These are phyloP conservation scores for Brienomyrus longianalis DNA, from an alignment of 2,113 vertebrate genomes.

Conservation along the genomic window DNA sequence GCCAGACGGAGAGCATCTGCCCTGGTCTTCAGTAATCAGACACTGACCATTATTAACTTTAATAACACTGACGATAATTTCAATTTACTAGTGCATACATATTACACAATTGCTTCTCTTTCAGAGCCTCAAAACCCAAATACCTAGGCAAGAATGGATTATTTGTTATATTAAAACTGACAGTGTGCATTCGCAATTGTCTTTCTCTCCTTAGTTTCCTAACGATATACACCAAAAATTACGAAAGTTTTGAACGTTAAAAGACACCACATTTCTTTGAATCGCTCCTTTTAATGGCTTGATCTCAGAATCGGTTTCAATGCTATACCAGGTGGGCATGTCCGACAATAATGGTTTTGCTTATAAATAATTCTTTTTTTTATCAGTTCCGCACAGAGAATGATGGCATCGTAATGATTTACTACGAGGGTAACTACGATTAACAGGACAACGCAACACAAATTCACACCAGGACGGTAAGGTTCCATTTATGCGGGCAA, in stretches of 20 bases:
- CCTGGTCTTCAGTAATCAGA: background rate
- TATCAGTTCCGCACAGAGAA: background rate
- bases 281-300: background rate
- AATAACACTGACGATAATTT: background rate
- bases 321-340: background rate
- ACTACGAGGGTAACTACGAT: background rate
- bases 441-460: background rate
- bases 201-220: background rate
- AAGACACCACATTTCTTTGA: background rate
- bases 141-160: background rate
- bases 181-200: background rate
- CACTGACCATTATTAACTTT: background rate
- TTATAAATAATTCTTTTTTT: background rate
- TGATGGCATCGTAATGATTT: background rate
- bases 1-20: background rate
- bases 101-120: background rate
- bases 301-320: background rate
- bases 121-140: background rate
- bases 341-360: background rate
- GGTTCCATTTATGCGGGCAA: background rate
- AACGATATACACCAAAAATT: background rate
- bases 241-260: background rate
- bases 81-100: background rate
- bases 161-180: background rate
- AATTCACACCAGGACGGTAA: background rate